These are phyloP conservation scores for Apocrypta bakeri DNA, from an alignment of 1,140 invertebrate genomes.

Conservation along the genomic window DNA sequence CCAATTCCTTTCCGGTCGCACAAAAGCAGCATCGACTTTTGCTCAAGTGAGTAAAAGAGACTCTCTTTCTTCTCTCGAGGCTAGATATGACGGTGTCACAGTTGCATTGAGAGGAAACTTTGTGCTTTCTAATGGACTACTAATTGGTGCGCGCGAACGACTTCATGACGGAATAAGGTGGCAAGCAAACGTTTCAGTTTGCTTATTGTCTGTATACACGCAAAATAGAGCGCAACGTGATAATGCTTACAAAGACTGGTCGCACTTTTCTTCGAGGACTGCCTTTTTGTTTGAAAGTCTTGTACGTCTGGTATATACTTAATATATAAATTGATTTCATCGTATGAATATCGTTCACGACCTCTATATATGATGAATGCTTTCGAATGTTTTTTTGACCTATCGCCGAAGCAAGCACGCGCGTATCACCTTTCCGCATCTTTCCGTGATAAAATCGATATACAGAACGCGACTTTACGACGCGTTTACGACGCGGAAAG, in stretches of 20 bases:
- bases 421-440: no score
- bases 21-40: neutral
- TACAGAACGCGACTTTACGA: neutral
- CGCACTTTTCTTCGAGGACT: neutral
- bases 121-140: slow-evolving; percentile 3
- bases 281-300: neutral
- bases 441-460: neutral
- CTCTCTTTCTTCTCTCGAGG: neutral
- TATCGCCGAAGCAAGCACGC: no score
- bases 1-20: neutral
- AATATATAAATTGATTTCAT: no score
- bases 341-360: no score
- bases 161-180: neutral
- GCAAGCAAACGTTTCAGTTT: neutral
- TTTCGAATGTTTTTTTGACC: no score
- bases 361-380: no score
- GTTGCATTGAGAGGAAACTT: neutral
- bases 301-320: no score
- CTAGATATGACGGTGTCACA: neutral
- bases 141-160: neutral
- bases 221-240: neutral
- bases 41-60: neutral
- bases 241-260: neutral
- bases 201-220: neutral
- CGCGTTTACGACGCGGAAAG: slow-evolving; percentile 16